Evolutionary conservation across 2,113 vertebrate species (phyloP).

Genomic region (Amphilophus citrinellus): DNA sequence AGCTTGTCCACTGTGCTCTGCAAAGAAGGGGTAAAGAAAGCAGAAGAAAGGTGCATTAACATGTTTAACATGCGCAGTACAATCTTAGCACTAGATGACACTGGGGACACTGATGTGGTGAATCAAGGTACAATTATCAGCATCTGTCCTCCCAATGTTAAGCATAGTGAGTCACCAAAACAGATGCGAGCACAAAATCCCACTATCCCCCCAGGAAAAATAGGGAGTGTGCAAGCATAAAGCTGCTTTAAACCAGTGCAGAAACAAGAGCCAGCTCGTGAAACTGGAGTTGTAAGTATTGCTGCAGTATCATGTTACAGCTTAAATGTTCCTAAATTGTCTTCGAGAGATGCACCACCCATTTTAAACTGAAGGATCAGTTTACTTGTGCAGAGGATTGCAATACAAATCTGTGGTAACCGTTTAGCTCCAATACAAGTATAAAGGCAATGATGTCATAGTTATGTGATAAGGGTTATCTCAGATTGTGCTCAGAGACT

Average conservation of each 20-base stretch:
- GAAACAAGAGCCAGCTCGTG: slow-evolving; percentile 16
- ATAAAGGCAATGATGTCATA: not conserved
- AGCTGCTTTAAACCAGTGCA: slow-evolving; percentile 28
- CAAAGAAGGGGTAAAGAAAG: slow-evolving; percentile 17
- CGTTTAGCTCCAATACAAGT: not conserved
- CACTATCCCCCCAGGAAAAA: slow-evolving; percentile 27
- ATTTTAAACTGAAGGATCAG: not conserved
- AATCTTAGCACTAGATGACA: not conserved
- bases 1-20: slow-evolving; percentile 89
- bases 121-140: slow-evolving; percentile 25
- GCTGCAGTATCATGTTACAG: slow-evolving; percentile 9
- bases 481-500: not conserved
- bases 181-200: slow-evolving; percentile 29
- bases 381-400: not conserved
- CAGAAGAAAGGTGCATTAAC: not conserved
- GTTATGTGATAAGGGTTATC: slow-evolving; percentile 5
- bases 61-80: not conserved
- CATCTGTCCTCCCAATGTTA: slow-evolving; percentile 11
- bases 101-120: not conserved
- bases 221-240: slow-evolving; percentile 6
- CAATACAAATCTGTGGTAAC: not conserved
- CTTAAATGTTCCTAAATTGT: slow-evolving; percentile 18
- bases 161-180: slow-evolving; percentile 38
- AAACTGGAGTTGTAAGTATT: slow-evolving; percentile 2
- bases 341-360: not conserved